Percentiles rank a stretch among this genome's conserved stretches.
phyloP scores from a whole-genome alignment of 2,113 vertebrate species.

The Dascyllus trimaculatus region DNA sequence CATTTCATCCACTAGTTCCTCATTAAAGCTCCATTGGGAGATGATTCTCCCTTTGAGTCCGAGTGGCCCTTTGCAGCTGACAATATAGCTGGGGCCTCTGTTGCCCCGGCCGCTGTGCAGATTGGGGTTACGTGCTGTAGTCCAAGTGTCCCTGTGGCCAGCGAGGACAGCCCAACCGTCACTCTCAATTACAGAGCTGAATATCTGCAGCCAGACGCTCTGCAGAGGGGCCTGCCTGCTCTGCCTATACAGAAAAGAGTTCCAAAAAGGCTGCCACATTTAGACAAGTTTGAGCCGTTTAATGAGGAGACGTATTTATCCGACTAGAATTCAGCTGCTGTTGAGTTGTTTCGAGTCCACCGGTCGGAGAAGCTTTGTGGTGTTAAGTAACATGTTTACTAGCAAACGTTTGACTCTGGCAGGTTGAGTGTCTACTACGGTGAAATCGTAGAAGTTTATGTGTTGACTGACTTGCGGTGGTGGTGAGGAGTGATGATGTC shows the following conservation, averaged over 20 bases:
- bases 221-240: conserved; percentile 66
- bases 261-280: conserved; percentile 41
- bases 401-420: background rate
- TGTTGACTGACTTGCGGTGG: conserved; percentile 47
- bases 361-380: background rate
- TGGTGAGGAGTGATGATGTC: conserved; percentile 25
- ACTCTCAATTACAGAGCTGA: conserved; percentile 84
- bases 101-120: conserved; percentile 61
- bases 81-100: conserved; percentile 80
- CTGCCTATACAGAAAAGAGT: conserved; percentile 44
- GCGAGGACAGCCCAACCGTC: conserved; percentile 81
- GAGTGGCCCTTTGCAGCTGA: conserved; percentile 74
- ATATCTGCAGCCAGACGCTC: conserved; percentile 73
- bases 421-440: background rate
- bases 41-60: conserved; percentile 74
- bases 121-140: conserved; percentile 75
- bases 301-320: conserved; percentile 50
- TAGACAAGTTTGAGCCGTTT: conserved; percentile 45
- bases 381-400: conserved; percentile 19
- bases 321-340: background rate
- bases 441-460: background rate
- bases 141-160: conserved; percentile 64
- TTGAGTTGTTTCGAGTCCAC: conserved; percentile 27
- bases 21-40: conserved; percentile 81
- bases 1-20: conserved; percentile 69